Conservation (phyloP, 1,140 invertebrate genomes). For the Lordiphosa stackelbergi region DNA sequence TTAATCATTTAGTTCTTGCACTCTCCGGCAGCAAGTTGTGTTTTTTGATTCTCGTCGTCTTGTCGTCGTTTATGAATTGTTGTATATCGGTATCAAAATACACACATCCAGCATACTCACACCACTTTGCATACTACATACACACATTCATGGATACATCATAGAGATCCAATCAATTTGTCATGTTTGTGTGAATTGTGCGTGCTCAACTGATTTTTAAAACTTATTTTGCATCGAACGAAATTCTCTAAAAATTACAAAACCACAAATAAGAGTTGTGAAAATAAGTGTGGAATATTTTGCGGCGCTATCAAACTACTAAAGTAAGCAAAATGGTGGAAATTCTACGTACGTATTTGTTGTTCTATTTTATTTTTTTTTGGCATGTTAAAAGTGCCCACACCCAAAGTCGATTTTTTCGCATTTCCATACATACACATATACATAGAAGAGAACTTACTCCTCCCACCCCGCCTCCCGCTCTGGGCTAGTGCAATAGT, state of each 20-base stretch:
- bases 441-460: conserved; percentile 1
- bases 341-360: conserved; percentile 26
- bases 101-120: conserved; percentile 64
- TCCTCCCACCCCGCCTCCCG: conserved; percentile 3
- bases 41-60: conserved; percentile 76
- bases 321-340: conserved; percentile 46
- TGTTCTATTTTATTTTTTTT: conserved; percentile 23
- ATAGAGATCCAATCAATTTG: conserved; percentile 33
- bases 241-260: conserved; percentile 27
- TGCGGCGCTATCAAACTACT: conserved; percentile 25
- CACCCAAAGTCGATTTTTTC: conserved; percentile 72
- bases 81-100: conserved; percentile 70
- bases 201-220: conserved; percentile 54
- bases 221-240: conserved; percentile 55
- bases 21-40: conserved; percentile 77
- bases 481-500: conserved; percentile 23
- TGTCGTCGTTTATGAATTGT: conserved; percentile 73
- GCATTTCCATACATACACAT: conserved; percentile 29
- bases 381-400: conserved; percentile 49
- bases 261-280: conserved; percentile 23
- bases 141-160: conserved; percentile 19
- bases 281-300: conserved; percentile 42
- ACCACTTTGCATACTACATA: conserved; percentile 29
- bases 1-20: conserved; percentile 77
- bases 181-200: conserved; percentile 30